Evolutionary conservation across 2,888 invertebrate species (phyloP).

Genomic region (Ennomos erosarius): DNA sequence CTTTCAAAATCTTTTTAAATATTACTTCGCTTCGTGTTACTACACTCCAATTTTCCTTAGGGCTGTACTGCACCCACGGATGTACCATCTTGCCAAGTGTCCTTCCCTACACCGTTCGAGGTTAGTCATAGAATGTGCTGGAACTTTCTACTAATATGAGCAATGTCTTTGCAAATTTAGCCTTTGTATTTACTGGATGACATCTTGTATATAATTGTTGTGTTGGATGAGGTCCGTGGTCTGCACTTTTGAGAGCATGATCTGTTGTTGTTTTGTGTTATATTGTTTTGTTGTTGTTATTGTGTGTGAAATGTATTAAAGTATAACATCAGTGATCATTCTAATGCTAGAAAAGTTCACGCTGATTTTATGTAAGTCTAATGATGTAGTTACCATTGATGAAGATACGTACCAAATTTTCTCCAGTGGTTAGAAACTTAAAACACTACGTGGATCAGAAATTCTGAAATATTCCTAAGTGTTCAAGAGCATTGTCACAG

Average conservation of each 20-base stretch:
- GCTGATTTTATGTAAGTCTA: too few relatives aligned
- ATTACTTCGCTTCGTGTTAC: constrained; percentile 19
- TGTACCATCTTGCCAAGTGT: constrained; percentile 25
- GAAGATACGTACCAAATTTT: too few relatives aligned
- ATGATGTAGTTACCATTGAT: too few relatives aligned
- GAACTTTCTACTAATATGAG: constrained; percentile 24
- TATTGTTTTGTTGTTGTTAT: constrained; percentile 4
- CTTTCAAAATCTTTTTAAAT: constrained; percentile 10
- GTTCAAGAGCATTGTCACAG: too few relatives aligned
- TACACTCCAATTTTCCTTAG: constrained; percentile 29
- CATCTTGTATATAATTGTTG: constrained; percentile 8
- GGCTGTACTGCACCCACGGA: constrained; percentile 30
- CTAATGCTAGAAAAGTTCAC: too few relatives aligned
- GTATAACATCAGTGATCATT: not conserved
- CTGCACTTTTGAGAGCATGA: constrained; percentile 31
- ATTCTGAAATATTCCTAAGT: too few relatives aligned
- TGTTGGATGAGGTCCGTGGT: constrained; percentile 9
- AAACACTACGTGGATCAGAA: too few relatives aligned
- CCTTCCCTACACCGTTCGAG: constrained; percentile 26
- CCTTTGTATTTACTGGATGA: constrained; percentile 21
- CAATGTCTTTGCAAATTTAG: constrained; percentile 33
- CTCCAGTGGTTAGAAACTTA: too few relatives aligned
- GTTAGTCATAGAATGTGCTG: constrained; percentile 23
- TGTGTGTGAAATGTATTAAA: not conserved
- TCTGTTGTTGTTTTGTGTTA: constrained; percentile 19